phyloP scores from a whole-genome alignment of 2,888 invertebrate species.

The Cephus pygmeus region DNA sequence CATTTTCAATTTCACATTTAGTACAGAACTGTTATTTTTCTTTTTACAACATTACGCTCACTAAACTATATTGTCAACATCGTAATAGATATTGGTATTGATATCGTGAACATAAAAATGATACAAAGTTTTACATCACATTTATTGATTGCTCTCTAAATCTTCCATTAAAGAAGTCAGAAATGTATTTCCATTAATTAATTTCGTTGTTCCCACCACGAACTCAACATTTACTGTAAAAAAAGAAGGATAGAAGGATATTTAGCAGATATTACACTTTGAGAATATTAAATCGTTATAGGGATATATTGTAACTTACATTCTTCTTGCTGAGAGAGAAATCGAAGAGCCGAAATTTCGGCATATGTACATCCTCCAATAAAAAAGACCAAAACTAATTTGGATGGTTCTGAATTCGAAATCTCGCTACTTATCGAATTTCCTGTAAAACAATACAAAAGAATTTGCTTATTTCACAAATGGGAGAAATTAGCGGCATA shows the following conservation, averaged over 20 bases:
- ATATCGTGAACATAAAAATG: not conserved
- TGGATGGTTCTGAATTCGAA: constrained; percentile 69
- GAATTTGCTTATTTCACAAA: not conserved
- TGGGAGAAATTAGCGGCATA: not conserved
- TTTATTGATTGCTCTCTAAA: constrained; percentile 25
- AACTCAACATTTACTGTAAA: constrained; percentile 83
- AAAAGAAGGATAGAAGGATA: constrained; percentile 18
- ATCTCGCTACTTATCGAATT: constrained; percentile 65
- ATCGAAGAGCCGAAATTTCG: constrained; percentile 84
- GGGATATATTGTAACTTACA: not conserved
- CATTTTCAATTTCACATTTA: not conserved
- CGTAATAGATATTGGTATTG: not conserved
- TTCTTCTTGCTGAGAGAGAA: constrained; percentile 75
- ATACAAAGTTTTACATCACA: not conserved
- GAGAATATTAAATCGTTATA: not conserved
- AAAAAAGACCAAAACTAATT: constrained; percentile 91
- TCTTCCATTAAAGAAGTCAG: constrained; percentile 79
- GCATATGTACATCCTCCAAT: constrained; percentile 97
- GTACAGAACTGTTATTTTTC: not conserved
- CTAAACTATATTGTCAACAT: not conserved
- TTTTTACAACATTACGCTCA: not conserved
- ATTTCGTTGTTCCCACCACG: constrained; percentile 89
- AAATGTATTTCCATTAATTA: constrained; percentile 91
- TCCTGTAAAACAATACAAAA: constrained; percentile 47
- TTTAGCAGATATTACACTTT: not conserved